These are phyloP conservation scores for Adelognathus sp. DNA, from an alignment of 2,888 invertebrate genomes.

Conservation along the genomic window DNA sequence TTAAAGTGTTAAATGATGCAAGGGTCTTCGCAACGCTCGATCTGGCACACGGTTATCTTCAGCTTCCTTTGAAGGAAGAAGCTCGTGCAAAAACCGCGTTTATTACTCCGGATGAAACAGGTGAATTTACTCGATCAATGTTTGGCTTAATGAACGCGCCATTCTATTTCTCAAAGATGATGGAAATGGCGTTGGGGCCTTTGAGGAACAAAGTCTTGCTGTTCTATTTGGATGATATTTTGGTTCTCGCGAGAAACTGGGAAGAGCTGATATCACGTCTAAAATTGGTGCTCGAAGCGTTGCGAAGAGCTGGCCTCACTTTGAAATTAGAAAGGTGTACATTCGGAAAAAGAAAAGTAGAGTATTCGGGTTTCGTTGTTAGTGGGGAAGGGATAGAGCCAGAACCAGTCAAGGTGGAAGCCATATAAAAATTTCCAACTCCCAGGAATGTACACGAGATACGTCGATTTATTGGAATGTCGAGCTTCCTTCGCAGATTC, in stretches of 20 bases:
- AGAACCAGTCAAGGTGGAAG: slow-evolving; percentile 18
- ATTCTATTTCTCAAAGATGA: slow-evolving; percentile 54
- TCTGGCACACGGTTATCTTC: too few species aligned
- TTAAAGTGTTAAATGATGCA: slow-evolving; percentile 56
- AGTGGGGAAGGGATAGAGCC: slow-evolving; percentile 59
- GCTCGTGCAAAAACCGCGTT: background rate
- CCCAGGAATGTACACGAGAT: slow-evolving; percentile 37
- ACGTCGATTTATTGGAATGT: slow-evolving; percentile 26
- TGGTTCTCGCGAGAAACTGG: slow-evolving; percentile 63
- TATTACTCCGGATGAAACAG: background rate
- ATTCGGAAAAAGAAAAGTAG: slow-evolving; percentile 62
- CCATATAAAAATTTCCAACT: slow-evolving; percentile 47
- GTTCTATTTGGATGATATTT: slow-evolving; percentile 71
- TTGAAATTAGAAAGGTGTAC: slow-evolving; percentile 67
- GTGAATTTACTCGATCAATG: slow-evolving; percentile 58
- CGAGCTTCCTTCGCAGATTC: slow-evolving; percentile 40
- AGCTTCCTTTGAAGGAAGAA: background rate
- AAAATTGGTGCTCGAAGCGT: slow-evolving; percentile 58
- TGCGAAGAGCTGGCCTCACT: slow-evolving; percentile 64
- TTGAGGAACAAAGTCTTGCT: background rate
- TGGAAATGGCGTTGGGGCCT: background rate
- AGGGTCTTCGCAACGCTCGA: background rate
- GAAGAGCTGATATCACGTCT: slow-evolving; percentile 63
- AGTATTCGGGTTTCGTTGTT: slow-evolving; percentile 70
- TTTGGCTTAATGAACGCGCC: slow-evolving; percentile 67